These are phyloP conservation scores for Chromoteleia sp. DNA, from an alignment of 2,888 invertebrate species.

Conservation along the genomic window DNA sequence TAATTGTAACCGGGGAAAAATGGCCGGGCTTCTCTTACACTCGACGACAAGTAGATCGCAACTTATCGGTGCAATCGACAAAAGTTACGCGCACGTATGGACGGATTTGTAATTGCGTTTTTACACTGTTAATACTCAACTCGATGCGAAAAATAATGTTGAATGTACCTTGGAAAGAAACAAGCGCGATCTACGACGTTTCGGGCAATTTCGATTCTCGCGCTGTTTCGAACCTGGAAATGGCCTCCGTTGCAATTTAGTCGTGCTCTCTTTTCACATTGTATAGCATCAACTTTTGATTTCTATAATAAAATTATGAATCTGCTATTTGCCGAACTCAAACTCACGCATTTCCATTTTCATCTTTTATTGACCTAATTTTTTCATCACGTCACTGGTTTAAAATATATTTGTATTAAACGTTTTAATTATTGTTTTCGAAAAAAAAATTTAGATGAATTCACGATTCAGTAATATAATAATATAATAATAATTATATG, in stretches of 20 bases:
- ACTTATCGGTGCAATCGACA: constrained; percentile 63
- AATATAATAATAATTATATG: too few relatives aligned
- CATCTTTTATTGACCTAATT: constrained; percentile 37
- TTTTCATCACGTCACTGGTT: too few relatives aligned
- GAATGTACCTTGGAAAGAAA: constrained; percentile 53
- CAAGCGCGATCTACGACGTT: constrained; percentile 47
- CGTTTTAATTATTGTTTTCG: too few relatives aligned
- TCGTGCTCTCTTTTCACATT: constrained; percentile 68
- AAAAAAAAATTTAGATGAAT: too few relatives aligned
- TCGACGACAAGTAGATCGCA: constrained; percentile 53
- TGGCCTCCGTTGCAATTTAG: constrained; percentile 66
- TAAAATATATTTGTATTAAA: too few relatives aligned
- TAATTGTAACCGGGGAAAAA: constrained; percentile 58
- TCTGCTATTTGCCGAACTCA: constrained; percentile 64
- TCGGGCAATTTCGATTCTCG: constrained; percentile 41
- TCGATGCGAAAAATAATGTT: constrained; percentile 48
- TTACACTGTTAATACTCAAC: constrained; percentile 66
- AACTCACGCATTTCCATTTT: constrained; percentile 53
- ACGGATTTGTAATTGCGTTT: constrained; percentile 67
- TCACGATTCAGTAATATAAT: too few relatives aligned
- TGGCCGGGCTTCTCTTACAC: constrained; percentile 58
- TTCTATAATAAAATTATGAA: constrained; percentile 67
- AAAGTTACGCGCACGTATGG: constrained; percentile 56
- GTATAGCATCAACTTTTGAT: constrained; percentile 67
- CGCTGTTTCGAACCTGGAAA: constrained; percentile 62